Conservation (phyloP, 1,140 invertebrate genomes). For the Habropoda laboriosa region DNA sequence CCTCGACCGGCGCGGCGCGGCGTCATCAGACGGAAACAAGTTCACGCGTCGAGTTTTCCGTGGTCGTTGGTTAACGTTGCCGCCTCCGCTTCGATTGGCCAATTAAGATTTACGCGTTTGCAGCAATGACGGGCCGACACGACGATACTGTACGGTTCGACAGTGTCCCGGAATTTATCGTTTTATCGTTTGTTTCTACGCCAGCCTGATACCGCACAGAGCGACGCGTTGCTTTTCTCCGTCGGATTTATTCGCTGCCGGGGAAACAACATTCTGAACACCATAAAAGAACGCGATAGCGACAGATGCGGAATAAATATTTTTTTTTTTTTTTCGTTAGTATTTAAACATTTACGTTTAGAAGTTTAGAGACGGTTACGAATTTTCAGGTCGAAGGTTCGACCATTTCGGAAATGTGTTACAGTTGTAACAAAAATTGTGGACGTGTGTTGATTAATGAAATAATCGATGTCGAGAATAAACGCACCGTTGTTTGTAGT, state of each 20-base stretch:
- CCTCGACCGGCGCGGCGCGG: too few species aligned
- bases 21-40: slow-evolving; percentile 4
- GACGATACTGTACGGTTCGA: slow-evolving; percentile 39
- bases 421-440: too few species aligned
- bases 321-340: too few species aligned
- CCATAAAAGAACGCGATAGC: slow-evolving; percentile 12
- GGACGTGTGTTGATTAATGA: too few species aligned
- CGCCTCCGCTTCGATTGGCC: neutral
- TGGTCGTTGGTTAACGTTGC: neutral
- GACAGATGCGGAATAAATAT: neutral
- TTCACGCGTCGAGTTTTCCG: slow-evolving; percentile 19
- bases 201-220: slow-evolving; percentile 23
- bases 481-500: too few species aligned
- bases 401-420: too few species aligned
- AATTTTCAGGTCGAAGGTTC: too few species aligned
- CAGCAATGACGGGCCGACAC: slow-evolving; percentile 42
- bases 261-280: slow-evolving; percentile 35
- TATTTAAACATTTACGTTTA: neutral
- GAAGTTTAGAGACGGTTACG: too few species aligned
- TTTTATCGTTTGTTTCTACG: slow-evolving; percentile 46
- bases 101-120: slow-evolving; percentile 69
- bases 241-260: slow-evolving; percentile 44
- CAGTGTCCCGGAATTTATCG: slow-evolving; percentile 58
- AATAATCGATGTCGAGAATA: too few species aligned
- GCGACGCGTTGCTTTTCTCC: neutral